phyloP scores from a whole-genome alignment of 1,140 invertebrate genomes.

The Oncopeltus fasciatus region DNA sequence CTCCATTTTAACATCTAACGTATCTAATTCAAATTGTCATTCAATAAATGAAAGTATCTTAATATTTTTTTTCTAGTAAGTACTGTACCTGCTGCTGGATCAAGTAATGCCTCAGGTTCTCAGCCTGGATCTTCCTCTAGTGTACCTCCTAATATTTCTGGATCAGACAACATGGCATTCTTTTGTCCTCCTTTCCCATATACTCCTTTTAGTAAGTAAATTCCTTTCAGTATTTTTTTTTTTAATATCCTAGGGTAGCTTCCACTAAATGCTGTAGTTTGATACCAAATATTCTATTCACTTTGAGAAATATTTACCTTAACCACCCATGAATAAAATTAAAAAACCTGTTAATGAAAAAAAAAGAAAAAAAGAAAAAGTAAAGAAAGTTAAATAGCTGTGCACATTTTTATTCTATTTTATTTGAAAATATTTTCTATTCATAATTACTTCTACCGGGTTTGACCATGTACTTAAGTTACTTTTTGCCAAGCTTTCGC shows the following conservation, averaged over 20 bases:
- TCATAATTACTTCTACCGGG: not conserved
- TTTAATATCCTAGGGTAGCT: no score
- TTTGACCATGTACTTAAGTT: no score
- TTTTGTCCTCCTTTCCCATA: slow-evolving; percentile 40
- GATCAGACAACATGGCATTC: slow-evolving; percentile 31
- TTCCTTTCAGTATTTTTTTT: no score
- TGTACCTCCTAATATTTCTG: slow-evolving; percentile 15
- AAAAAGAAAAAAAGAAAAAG: not conserved
- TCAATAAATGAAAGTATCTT: no score
- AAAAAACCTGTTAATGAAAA: not conserved
- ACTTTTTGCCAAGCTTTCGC: no score
- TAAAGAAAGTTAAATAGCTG: not conserved
- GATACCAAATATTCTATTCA: no score
- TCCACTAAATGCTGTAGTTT: no score
- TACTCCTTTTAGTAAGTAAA: slow-evolving; percentile 27
- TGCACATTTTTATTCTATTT: not conserved
- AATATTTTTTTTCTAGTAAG: slow-evolving; percentile 1
- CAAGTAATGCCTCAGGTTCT: slow-evolving; percentile 3
- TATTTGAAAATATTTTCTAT: not conserved
- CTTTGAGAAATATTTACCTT: no score
- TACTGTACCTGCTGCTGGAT: not conserved
- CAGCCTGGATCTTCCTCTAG: slow-evolving; percentile 27
- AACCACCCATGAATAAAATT: not conserved
- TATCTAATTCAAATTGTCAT: no score
- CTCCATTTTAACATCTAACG: no score